phyloP scores from a whole-genome alignment of 2,113 vertebrate genomes.

The Arizona elegans region DNA sequence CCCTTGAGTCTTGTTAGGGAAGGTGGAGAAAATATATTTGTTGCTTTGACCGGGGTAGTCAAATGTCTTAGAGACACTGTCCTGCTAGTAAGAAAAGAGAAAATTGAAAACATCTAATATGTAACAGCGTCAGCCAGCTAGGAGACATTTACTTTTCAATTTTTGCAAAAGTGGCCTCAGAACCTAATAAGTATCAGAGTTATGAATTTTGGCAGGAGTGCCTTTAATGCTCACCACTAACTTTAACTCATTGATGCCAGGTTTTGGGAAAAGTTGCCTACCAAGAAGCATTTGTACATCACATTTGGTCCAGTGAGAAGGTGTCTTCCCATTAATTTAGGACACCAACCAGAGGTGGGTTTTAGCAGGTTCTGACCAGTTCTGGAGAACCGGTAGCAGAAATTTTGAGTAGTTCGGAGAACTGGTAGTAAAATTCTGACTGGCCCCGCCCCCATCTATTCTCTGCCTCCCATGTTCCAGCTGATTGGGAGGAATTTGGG shows the following conservation, averaged over 20 bases:
- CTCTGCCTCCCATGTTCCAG: too few species aligned
- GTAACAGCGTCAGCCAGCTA: background rate
- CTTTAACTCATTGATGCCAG: background rate
- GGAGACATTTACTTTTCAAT: background rate
- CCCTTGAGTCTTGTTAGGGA: background rate
- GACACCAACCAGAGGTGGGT: background rate
- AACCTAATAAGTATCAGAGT: background rate
- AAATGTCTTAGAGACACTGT: background rate
- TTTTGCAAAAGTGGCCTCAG: background rate
- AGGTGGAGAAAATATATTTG: background rate
- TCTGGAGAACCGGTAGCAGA: too few species aligned
- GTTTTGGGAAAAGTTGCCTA: background rate
- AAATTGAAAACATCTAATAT: background rate
- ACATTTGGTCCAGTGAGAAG: background rate
- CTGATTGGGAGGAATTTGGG: too few species aligned
- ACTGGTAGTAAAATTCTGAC: too few species aligned
- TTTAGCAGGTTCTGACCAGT: too few species aligned
- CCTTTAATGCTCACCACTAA: background rate
- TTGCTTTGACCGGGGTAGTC: background rate
- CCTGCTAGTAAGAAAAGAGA: background rate
- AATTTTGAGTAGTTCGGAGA: too few species aligned
- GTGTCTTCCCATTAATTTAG: background rate
- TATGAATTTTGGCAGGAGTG: background rate
- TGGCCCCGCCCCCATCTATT: too few species aligned
- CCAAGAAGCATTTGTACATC: background rate